phyloP scores from a whole-genome alignment of 1,140 invertebrate genomes.

The Spodoptera litura region DNA sequence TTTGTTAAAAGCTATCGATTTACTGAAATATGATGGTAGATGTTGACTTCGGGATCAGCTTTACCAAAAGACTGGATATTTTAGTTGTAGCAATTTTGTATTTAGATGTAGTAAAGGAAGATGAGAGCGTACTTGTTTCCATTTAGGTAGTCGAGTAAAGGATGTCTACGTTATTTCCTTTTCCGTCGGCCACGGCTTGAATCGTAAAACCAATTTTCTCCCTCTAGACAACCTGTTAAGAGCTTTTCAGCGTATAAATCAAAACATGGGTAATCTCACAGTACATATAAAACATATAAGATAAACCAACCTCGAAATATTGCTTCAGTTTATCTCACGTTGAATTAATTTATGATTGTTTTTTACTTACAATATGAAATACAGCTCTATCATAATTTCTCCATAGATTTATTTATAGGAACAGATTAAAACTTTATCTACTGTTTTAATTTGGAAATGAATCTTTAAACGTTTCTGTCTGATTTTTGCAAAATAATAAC shows the following conservation, averaged over 20 bases:
- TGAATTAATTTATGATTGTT: not conserved
- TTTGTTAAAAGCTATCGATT: conserved; percentile 29
- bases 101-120: not conserved
- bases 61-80: conserved; percentile 4
- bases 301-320: conserved; percentile 11
- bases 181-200: conserved; percentile 22
- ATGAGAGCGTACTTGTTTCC: not conserved
- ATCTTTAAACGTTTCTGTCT: no score
- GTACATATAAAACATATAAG: conserved; percentile 10
- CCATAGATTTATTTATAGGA: no score
- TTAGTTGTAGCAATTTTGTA: not conserved
- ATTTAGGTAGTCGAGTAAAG: conserved; percentile 28
- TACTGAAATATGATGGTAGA: conserved; percentile 8
- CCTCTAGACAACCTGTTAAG: conserved; percentile 26
- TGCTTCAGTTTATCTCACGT: conserved; percentile 11
- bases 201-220: conserved; percentile 48
- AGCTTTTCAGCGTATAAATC: conserved; percentile 25
- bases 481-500: no score
- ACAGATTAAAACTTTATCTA: no score
- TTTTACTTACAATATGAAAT: not conserved
- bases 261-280: conserved; percentile 27
- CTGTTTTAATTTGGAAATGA: no score
- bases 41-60: conserved; percentile 7
- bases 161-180: conserved; percentile 30
- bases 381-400: no score